Percentiles rank a stretch among this genome's conserved stretches.
Conservation (phyloP, 2,797 vertebrate species). For the Propithecus deckenii region DNA sequence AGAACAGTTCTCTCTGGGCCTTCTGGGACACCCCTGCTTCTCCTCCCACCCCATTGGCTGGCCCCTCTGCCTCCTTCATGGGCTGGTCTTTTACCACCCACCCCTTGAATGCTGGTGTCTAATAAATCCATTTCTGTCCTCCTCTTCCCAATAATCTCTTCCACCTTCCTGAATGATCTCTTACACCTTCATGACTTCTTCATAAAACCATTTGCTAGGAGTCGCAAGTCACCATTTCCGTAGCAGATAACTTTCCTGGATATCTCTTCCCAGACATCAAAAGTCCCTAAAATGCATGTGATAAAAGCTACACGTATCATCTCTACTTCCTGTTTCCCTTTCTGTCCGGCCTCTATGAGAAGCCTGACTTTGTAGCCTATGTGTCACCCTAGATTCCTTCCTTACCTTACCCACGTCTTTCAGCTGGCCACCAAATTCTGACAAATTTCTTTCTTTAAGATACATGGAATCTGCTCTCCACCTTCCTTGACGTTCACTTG, state of each 20-base stretch:
- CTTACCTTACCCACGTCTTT: not conserved
- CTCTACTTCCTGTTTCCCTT: not conserved
- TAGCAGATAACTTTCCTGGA: not conserved
- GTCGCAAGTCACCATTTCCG: not conserved
- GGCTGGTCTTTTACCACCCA: not conserved
- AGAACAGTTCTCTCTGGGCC: not conserved
- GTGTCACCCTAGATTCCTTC: not conserved
- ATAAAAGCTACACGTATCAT: not conserved
- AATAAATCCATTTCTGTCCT: not conserved
- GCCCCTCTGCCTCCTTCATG: not conserved
- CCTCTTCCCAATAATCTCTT: not conserved
- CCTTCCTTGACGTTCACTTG: not conserved
- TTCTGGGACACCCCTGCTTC: not conserved
- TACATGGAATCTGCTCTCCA: not conserved
- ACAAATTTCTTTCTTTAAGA: not conserved
- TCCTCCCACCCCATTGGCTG: not conserved
- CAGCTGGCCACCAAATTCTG: not conserved
- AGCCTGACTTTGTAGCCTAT: not conserved
- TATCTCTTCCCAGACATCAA: not conserved
- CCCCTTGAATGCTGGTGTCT: not conserved
- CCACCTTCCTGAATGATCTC: not conserved
- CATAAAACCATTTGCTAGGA: not conserved
- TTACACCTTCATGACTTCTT: not conserved
- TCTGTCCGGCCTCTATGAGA: not conserved
- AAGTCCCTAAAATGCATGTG: not conserved